These are phyloP conservation scores for Leptinotarsa tumamoca DNA, from an alignment of 2,888 invertebrate species.

Conservation along the genomic window DNA sequence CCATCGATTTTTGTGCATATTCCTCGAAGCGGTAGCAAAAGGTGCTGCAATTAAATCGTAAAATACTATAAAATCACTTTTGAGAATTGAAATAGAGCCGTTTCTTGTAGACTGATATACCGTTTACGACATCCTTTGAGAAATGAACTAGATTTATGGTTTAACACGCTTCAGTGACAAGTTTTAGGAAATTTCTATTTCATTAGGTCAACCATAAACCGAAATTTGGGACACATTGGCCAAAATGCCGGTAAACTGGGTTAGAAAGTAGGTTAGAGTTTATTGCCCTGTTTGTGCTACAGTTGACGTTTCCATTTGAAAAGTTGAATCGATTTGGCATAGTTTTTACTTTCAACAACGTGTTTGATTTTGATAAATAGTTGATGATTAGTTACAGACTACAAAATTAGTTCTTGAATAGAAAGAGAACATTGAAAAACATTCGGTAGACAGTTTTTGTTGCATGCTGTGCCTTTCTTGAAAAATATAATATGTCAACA, in stretches of 20 bases:
- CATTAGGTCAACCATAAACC: slow-evolving; percentile 61
- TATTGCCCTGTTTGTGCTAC: slow-evolving; percentile 40
- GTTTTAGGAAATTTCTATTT: slow-evolving; percentile 55
- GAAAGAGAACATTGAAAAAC: background rate
- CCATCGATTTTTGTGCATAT: slow-evolving; percentile 30
- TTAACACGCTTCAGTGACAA: slow-evolving; percentile 54
- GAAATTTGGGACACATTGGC: slow-evolving; percentile 56
- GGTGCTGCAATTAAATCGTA: slow-evolving; percentile 53
- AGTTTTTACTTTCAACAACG: slow-evolving; percentile 49
- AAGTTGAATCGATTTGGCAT: slow-evolving; percentile 49
- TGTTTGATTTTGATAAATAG: slow-evolving; percentile 34
- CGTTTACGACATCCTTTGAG: slow-evolving; percentile 47
- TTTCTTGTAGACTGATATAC: slow-evolving; percentile 46
- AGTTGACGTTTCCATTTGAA: slow-evolving; percentile 38
- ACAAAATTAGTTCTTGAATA: slow-evolving; percentile 14
- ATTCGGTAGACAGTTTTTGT: background rate
- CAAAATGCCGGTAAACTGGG: slow-evolving; percentile 51
- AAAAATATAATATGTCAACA: background rate
- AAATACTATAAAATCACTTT: slow-evolving; percentile 55
- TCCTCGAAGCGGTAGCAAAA: slow-evolving; percentile 47
- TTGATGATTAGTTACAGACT: slow-evolving; percentile 31
- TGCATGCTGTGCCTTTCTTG: background rate
- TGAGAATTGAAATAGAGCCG: slow-evolving; percentile 50
- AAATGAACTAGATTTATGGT: slow-evolving; percentile 49
- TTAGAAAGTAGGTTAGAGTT: slow-evolving; percentile 53